phyloP scores from a whole-genome alignment of 2,113 vertebrate genomes.

The Cinclus mexicanus region DNA sequence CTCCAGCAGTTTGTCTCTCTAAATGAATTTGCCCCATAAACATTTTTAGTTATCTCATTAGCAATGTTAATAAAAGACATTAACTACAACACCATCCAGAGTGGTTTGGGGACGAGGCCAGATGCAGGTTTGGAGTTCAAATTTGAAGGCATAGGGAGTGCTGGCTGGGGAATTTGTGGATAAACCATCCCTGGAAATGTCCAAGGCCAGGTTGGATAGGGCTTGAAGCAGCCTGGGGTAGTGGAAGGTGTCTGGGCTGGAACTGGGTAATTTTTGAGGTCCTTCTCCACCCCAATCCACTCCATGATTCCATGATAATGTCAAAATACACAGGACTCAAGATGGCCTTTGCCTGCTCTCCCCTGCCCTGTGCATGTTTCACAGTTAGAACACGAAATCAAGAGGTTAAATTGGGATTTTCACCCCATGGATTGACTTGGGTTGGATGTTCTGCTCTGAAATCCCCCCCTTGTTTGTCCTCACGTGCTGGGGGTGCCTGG shows the following conservation, averaged over 20 bases:
- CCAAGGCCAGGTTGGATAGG: background rate
- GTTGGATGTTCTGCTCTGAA: background rate
- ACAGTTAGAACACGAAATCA: accelerated
- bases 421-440: background rate
- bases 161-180: background rate
- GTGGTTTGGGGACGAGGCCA: background rate
- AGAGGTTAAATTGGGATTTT: accelerated
- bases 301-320: accelerated
- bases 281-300: background rate
- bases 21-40: background rate
- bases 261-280: background rate
- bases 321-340: accelerated
- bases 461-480: background rate
- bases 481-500: background rate
- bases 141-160: background rate
- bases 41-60: background rate
- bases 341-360: background rate
- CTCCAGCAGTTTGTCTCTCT: background rate
- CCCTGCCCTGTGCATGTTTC: background rate
- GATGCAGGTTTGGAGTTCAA: background rate
- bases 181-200: background rate
- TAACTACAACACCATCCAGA: background rate
- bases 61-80: background rate
- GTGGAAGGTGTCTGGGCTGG: accelerated
- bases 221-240: background rate